A percentile compares a stretch with the other conserved stretches of the same genome.
Evolutionary conservation across 2,797 vertebrate species (phyloP).

Genomic region (Tenualosa thibaudeaui): DNA sequence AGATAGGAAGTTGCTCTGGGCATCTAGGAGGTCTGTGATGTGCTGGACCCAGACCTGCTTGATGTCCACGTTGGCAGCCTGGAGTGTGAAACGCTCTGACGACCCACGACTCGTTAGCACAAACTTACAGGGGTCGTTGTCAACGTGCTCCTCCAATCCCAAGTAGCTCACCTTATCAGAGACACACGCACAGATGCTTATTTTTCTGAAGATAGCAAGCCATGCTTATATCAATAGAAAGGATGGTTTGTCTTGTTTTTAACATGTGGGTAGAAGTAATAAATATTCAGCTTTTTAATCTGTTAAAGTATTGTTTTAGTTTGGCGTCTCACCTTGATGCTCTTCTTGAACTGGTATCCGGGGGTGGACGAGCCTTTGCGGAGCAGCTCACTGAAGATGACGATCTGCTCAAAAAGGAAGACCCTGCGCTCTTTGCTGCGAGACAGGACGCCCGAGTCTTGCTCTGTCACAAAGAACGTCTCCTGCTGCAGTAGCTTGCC

Average conservation of each 20-base stretch:
- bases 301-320: background rate
- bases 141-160: constrained; percentile 86
- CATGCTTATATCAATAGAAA: background rate
- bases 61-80: constrained; percentile 92
- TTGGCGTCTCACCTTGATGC: constrained; percentile 84
- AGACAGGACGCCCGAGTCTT: constrained; percentile 88
- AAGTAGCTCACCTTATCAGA: constrained; percentile 84
- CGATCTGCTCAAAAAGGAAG: constrained; percentile 98
- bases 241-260: background rate
- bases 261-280: background rate
- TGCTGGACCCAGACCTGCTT: constrained; percentile 93
- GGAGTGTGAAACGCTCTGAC: constrained; percentile 87
- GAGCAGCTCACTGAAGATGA: constrained; percentile 97
- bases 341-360: constrained; percentile 95
- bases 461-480: constrained; percentile 94
- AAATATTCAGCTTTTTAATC: background rate
- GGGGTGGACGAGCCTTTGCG: constrained; percentile 93
- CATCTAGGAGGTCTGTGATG: constrained; percentile 89
- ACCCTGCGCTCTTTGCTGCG: constrained; percentile 94
- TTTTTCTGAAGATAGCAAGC: background rate
- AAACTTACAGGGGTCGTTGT: constrained; percentile 94
- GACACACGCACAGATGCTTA: constrained; percentile 4
- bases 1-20: constrained; percentile 90
- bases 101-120: constrained; percentile 86
- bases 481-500: constrained; percentile 97